Evolutionary conservation across 35 echinoderm and acorn worm genomes (phyloP), one percentile per base, ranked within the genome.

Genomic region (Ophioderma brevispina): DNA sequence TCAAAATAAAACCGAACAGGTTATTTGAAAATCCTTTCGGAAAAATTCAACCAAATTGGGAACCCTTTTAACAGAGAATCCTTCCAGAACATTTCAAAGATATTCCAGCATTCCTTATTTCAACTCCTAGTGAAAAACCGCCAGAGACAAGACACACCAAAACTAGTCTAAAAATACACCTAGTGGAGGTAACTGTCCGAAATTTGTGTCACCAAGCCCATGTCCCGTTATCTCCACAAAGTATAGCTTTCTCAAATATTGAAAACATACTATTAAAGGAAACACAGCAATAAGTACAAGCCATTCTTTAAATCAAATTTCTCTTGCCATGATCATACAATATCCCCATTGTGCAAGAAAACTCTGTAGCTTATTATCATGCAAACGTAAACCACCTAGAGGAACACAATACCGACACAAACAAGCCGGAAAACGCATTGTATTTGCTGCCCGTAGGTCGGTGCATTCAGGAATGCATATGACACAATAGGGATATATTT

Each of bases 371-470:
- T 15, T 70, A 25, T 70, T 70, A 70, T 70, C 59, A 70, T 30
- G 59, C 15, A 70, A 70, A 70, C 6, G 28, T 70, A 70, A 70
- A 70, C 59, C 59, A 13, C 59, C 59, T 30, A 25, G n/a, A 70
- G 59, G 28, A 18, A 13, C 59, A 70, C 59, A 70, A 70, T 70
- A 70, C 59, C 5, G 6, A 70, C 6, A 70, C 59, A 70, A 70
- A 70, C 59, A 70, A 30, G 59, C 59, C 10, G 59, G 59, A 70
- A 70, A 70, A 70, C 59, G 59, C 59, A 70, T 70, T 70, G 59
- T 70, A 70, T 70, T 25, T 8, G 17, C 15, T 25, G 59, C 59
- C 59, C 59, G 59, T 70, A 70, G 59, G 59, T 13, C 59, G 10
- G 10, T 70, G 4, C 28, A 70, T 70, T 70, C 10, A 25, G 59